Evolutionary conservation across 2,888 invertebrate species (phyloP), one percentile per base, ranked within the genome.

Genomic region (Oconnorella tubifera): DNA sequence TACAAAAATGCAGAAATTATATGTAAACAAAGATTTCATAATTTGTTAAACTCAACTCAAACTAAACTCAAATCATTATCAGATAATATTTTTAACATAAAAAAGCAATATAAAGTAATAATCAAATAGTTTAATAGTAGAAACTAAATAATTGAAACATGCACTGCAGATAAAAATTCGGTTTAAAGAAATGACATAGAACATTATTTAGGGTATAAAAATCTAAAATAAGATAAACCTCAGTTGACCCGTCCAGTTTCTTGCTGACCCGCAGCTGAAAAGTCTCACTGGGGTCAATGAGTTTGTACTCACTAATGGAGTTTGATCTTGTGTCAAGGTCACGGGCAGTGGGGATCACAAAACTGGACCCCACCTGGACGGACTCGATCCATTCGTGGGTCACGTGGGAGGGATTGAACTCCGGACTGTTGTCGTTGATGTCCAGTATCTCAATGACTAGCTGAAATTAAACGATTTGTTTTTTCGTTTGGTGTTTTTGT

Each of bases 171-270:
- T n/a, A n/a, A n/a, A n/a, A n/a, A n/a, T n/a, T n/a, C n/a, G n/a
- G n/a, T n/a, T n/a, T n/a, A n/a, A n/a, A n/a, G n/a, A n/a, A n/a
- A n/a, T n/a, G n/a, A n/a, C n/a, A n/a, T n/a, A n/a, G n/a, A n/a
- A n/a, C n/a, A n/a, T n/a, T n/a, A n/a, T n/a, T n/a, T n/a, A n/a
- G n/a, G n/a, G n/a, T n/a, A n/a, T n/a, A n/a, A n/a, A n/a, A n/a
- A n/a, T n/a, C n/a, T n/a, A n/a, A n/a, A n/a, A n/a, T n/a, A n/a
- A n/a, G n/a, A n/a, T n/a, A n/a, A n/a, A 72, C 64, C 59, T 72
- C 69, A 23, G 49, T 29, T n/a, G 92, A 70, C 2, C 70, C 70
- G 32, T 68, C 70, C 25, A 62, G 48, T 48, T 70, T 65, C 23
- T 50, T 63, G 19, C 28, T 68, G 49, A 63, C 48, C 23, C 29